Evolutionary conservation across 2,113 vertebrate genomes (phyloP).

Genomic region (Apeltes quadracus): DNA sequence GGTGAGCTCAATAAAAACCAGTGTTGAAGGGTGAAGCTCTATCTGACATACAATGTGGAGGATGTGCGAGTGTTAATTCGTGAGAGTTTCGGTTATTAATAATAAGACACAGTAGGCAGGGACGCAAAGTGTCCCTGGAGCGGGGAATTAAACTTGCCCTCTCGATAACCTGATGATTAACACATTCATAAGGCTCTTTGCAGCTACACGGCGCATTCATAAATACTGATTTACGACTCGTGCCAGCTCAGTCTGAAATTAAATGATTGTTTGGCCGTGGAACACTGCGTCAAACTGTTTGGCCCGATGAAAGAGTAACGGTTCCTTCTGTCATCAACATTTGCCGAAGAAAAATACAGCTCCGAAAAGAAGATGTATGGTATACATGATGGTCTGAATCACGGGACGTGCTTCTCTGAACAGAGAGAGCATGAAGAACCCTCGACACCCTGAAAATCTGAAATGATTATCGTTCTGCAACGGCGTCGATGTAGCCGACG

Average conservation of each 20-base stretch:
- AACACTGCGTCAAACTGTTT: constrained; percentile 49
- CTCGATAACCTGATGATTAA: constrained; percentile 62
- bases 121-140: constrained; percentile 29
- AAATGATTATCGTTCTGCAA: constrained; percentile 8
- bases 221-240: constrained; percentile 54
- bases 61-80: constrained; percentile 31
- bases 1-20: constrained; percentile 13
- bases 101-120: constrained; percentile 5
- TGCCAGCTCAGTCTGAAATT: constrained; percentile 10
- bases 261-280: constrained; percentile 48
- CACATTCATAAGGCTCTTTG: constrained; percentile 39
- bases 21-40: constrained; percentile 8
- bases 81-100: constrained; percentile 39
- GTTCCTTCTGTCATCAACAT: constrained; percentile 43
- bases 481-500: constrained; percentile 24
- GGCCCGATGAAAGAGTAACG: constrained; percentile 49
- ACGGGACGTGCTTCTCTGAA: background rate
- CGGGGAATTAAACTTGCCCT: constrained; percentile 49
- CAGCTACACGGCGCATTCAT: constrained; percentile 32
- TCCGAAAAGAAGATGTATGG: too few relatives aligned
- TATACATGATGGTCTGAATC: too few relatives aligned
- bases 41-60: constrained; percentile 29
- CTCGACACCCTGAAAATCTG: constrained; percentile 24
- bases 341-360: constrained; percentile 19
- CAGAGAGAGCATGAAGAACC: constrained; percentile 4